phyloP scores from a whole-genome alignment of 2,797 vertebrate species.

The Sciurus carolinensis region DNA sequence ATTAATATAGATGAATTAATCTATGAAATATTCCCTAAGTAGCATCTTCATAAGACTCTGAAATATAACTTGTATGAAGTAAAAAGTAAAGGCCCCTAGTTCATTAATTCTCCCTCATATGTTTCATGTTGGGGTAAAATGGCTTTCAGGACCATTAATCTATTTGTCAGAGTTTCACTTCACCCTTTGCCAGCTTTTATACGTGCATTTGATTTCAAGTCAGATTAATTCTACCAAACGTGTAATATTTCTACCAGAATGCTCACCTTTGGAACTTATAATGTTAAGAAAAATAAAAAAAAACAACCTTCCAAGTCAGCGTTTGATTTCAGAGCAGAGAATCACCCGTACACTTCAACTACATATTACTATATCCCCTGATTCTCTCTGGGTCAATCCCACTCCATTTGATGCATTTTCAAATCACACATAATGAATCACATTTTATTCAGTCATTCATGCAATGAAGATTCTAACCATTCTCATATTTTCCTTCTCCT shows the following conservation, averaged over 20 bases:
- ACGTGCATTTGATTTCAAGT: background rate
- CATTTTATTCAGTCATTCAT: constrained; percentile 35
- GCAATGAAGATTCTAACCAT: background rate
- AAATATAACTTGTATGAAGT: constrained; percentile 58
- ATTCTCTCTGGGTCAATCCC: background rate
- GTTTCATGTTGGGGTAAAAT: background rate
- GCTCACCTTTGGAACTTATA: background rate
- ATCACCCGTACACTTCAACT: background rate
- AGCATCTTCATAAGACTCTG: background rate
- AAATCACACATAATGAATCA: constrained; percentile 49
- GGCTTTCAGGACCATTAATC: constrained; percentile 43
- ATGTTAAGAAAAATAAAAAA: constrained; percentile 42
- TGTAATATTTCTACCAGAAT: background rate
- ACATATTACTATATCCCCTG: background rate
- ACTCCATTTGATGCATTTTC: constrained; percentile 31
- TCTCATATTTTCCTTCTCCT: background rate
- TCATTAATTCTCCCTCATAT: background rate
- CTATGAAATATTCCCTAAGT: constrained; percentile 22
- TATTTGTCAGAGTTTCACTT: background rate
- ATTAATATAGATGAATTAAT: constrained; percentile 51
- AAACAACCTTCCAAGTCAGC: background rate
- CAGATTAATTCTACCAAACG: background rate
- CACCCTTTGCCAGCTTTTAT: background rate
- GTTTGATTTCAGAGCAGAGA: background rate
- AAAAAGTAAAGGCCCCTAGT: constrained; percentile 18